Conservation (phyloP, 2,888 invertebrate species). For the Dioctria rufipes region DNA sequence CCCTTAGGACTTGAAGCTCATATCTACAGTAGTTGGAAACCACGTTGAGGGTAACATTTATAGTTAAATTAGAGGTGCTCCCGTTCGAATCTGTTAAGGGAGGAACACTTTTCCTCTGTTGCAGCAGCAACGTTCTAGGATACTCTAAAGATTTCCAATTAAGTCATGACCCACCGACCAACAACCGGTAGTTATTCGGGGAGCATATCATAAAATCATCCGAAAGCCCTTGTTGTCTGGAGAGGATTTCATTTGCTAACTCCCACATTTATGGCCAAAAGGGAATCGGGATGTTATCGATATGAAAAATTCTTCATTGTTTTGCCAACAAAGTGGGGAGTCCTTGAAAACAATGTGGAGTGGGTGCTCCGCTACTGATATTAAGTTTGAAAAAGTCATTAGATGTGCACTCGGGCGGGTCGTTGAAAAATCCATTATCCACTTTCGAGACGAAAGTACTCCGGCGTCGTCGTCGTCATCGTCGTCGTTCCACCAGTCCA, state of each 20-base stretch:
- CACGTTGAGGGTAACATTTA: too few relatives aligned
- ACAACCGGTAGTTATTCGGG: neutral
- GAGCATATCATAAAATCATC: neutral
- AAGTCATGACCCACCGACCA: neutral
- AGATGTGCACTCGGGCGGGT: conserved; percentile 47
- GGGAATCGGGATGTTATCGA: conserved; percentile 22
- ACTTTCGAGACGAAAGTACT: conserved; percentile 38
- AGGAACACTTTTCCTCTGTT: neutral
- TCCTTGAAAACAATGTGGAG: conserved; percentile 32
- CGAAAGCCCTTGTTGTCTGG: neutral
- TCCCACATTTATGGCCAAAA: neutral
- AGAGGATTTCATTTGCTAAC: neutral
- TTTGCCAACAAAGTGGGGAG: conserved; percentile 46
- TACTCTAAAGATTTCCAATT: neutral
- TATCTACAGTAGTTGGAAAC: too few relatives aligned
- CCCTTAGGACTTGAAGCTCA: too few relatives aligned
- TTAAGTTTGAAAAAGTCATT: conserved; percentile 53
- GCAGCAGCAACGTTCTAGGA: neutral
- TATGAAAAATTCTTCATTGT: conserved; percentile 50
- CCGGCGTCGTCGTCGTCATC: neutral
- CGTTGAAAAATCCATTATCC: conserved; percentile 52
- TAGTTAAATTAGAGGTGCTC: too few relatives aligned
- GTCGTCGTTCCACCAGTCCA: conserved; percentile 10
- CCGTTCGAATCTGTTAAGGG: too few relatives aligned
- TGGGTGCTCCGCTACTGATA: conserved; percentile 12